Evolutionary conservation across 35 echinoderm and acorn worm species (phyloP), one percentile per base, ranked within the genome.

Genomic region (Apostichopus parvimensis): DNA sequence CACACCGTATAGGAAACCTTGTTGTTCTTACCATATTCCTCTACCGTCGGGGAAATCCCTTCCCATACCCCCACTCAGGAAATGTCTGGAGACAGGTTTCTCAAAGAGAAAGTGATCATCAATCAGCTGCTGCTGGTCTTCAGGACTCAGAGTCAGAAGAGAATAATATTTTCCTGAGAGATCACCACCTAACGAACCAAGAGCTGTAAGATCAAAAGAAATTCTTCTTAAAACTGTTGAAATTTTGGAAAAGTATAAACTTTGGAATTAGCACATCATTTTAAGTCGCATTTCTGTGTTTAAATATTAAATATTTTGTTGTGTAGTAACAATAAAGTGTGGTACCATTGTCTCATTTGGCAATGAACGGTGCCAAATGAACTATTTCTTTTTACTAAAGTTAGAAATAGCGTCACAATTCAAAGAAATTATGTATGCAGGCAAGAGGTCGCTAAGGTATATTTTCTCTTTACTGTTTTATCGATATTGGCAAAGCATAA

Each of bases 71-170:
- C 91, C 93, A 82, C 93, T 92, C 5, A 92, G 92, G 23, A 97
- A 92, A 53, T 93, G 88, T 57, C 91, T 94, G 5, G 95, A 97
- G 18, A 97, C 92, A 11, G 95, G 95, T 89, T 97, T 97, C 68
- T 97, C 95, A 79, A 97, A 97, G 8, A 97, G 82, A 21, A 97
- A 97, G 82, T 97, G 93, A 78, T 97, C 95, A 70, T 90, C 93
- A 26, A 97, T 97, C 8, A 97, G 93, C 53, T 95, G 91, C 57
- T 97, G 91, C 78, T 97, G 95, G 14, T 97, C 87, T 45, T 97
- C 81, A 5, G 92, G 62, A 25, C 90, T 82, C 91, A 97, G 75
- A 12, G 77, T 78, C 4, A 52, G 25, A 26, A 97, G 78, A 45
- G 95, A 90, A 76, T 97, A 97, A 57, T 93, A 93, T 89, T 94